A percentile compares a stretch with the other conserved stretches of the same genome.
These are phyloP conservation scores for Macrobrachium nipponense DNA, from an alignment of 1,140 invertebrate species.

Conservation along the genomic window DNA sequence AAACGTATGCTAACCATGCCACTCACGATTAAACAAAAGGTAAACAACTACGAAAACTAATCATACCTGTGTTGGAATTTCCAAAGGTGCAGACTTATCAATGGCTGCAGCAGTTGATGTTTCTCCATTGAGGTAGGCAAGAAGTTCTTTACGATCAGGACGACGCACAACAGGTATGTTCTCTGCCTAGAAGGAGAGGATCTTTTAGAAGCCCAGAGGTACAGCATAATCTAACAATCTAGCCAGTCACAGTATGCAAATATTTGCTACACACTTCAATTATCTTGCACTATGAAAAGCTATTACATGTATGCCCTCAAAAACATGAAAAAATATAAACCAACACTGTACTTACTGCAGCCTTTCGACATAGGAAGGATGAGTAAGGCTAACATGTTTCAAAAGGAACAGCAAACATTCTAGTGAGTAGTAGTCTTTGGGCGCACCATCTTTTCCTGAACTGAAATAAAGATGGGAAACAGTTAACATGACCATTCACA, in stretches of 20 bases:
- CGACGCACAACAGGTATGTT: slow-evolving; percentile 92
- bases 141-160: slow-evolving; percentile 92
- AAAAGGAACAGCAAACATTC: slow-evolving; percentile 95
- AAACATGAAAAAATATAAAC: slow-evolving; percentile 22
- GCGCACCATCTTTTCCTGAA: slow-evolving; percentile 94
- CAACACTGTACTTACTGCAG: slow-evolving; percentile 80
- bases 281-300: too few relatives aligned
- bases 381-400: slow-evolving; percentile 91
- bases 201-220: slow-evolving; percentile 3
- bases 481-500: not conserved
- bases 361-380: slow-evolving; percentile 96
- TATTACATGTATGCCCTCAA: too few relatives aligned
- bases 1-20: not conserved
- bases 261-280: too few relatives aligned
- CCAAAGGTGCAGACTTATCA: slow-evolving; percentile 96
- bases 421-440: slow-evolving; percentile 96
- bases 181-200: slow-evolving; percentile 76
- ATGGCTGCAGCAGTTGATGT: slow-evolving; percentile 90
- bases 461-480: slow-evolving; percentile 70
- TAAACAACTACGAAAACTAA: slow-evolving; percentile 65
- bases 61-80: slow-evolving; percentile 89
- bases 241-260: slow-evolving; percentile 4
- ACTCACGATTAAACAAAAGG: slow-evolving; percentile 2
- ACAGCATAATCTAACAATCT: not conserved
- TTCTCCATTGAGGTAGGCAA: slow-evolving; percentile 96